Evolutionary conservation across 2,888 invertebrate genomes (phyloP).

Genomic region (Linyphia triangularis): DNA sequence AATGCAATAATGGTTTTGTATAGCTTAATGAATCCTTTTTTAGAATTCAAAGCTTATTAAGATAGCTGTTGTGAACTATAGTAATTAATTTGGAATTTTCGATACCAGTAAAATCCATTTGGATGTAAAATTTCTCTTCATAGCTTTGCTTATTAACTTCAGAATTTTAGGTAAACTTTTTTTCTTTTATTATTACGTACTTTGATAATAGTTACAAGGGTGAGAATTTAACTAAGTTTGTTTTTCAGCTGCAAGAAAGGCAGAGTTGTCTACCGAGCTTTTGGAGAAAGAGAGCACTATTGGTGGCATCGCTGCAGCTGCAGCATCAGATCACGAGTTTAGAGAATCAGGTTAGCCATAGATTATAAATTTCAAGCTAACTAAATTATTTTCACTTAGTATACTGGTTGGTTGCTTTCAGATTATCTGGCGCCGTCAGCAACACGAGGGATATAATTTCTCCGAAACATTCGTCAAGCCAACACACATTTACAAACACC

Average conservation of each 20-base stretch:
- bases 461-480: too few relatives aligned
- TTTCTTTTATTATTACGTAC: background rate
- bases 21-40: too few relatives aligned
- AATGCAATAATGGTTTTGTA: too few relatives aligned
- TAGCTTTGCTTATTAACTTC: background rate
- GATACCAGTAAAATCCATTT: background rate
- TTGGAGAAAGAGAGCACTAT: conserved; percentile 66
- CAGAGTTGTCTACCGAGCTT: conserved; percentile 73
- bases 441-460: too few relatives aligned
- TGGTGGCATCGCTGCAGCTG: conserved; percentile 60
- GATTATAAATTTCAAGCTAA: too few relatives aligned
- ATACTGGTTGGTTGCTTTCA: too few relatives aligned
- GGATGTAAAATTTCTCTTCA: too few relatives aligned
- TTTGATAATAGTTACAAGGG: background rate
- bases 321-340: conserved; percentile 67
- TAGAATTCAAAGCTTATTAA: background rate
- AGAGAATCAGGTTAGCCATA: conserved; percentile 65
- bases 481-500: too few relatives aligned
- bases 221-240: background rate
- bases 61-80: background rate
- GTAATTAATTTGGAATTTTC: background rate
- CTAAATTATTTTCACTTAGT: too few relatives aligned
- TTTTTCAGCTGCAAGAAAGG: conserved; percentile 54
- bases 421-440: too few relatives aligned
- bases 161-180: background rate